phyloP scores from a whole-genome alignment of 2,113 vertebrate genomes.

The Junco hyemalis region DNA sequence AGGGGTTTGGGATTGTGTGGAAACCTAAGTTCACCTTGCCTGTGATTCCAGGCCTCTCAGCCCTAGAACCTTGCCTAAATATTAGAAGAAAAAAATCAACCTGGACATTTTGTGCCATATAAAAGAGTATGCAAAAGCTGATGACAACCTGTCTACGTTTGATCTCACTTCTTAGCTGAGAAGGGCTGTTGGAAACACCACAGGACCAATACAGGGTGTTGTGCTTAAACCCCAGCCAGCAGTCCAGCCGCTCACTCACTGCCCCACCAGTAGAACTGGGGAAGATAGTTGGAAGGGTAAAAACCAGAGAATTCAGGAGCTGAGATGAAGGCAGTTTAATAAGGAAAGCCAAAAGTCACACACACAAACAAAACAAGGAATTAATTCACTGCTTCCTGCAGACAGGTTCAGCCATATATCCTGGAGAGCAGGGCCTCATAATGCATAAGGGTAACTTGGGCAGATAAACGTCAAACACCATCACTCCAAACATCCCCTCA shows the following conservation, averaged over 20 bases:
- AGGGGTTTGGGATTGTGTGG: neutral
- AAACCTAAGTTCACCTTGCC: neutral
- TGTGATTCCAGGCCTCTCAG: neutral
- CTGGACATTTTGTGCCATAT: neutral
- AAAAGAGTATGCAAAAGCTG: neutral
- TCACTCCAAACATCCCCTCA: neutral
- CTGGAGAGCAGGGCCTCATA: neutral
- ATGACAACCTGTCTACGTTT: neutral
- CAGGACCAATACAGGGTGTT: fast-evolving
- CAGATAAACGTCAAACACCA: neutral
- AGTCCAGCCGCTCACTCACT: neutral
- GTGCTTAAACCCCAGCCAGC: neutral
- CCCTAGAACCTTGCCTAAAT: neutral
- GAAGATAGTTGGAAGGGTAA: neutral
- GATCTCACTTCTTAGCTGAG: neutral
- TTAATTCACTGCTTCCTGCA: neutral
- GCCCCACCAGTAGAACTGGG: neutral
- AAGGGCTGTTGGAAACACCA: neutral
- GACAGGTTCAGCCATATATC: neutral
- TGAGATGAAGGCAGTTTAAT: neutral
- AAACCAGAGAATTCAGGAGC: neutral
- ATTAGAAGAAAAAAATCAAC: neutral
- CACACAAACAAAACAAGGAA: neutral
- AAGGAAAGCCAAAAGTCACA: neutral
- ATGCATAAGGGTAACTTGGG: neutral